These are phyloP conservation scores for Sterrhoptilus dennistouni DNA, from an alignment of 2,113 vertebrate genomes.

Conservation along the genomic window DNA sequence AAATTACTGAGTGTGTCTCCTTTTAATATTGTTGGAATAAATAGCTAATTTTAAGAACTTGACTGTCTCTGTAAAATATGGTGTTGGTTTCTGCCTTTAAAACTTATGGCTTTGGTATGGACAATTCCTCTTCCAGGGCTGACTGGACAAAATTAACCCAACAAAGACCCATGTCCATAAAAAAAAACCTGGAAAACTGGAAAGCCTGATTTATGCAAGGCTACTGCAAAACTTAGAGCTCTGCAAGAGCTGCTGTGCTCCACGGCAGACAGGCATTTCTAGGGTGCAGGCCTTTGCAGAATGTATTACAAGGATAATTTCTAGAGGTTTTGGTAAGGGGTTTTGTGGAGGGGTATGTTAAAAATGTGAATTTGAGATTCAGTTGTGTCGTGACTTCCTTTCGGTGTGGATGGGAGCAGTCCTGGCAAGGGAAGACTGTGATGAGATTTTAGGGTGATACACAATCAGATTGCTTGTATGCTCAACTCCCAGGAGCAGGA, in stretches of 20 bases:
- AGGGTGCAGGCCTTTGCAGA: neutral
- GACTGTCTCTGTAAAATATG: constrained; percentile 56
- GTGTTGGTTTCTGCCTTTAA: constrained; percentile 55
- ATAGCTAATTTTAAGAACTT: constrained; percentile 51
- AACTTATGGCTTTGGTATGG: neutral
- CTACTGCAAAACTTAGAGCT: neutral
- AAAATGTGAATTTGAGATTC: neutral
- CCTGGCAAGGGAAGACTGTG: neutral
- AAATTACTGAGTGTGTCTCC: constrained; percentile 44
- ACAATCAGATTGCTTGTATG: neutral
- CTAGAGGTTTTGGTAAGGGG: neutral
- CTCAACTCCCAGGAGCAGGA: neutral
- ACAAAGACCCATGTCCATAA: neutral
- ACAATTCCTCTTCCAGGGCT: neutral
- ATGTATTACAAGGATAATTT: neutral
- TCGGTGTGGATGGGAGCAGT: neutral
- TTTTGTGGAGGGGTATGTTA: neutral
- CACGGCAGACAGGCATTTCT: neutral
- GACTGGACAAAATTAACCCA: neutral
- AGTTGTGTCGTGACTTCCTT: neutral
- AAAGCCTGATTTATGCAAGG: neutral
- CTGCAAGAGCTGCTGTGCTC: neutral
- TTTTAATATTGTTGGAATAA: constrained; percentile 65
- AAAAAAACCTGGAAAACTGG: neutral
- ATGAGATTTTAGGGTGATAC: neutral